A percentile compares a stretch with the other conserved stretches of the same genome.
phyloP scores from a whole-genome alignment of 2,888 invertebrate genomes.

The Cremastinae sp. region DNA sequence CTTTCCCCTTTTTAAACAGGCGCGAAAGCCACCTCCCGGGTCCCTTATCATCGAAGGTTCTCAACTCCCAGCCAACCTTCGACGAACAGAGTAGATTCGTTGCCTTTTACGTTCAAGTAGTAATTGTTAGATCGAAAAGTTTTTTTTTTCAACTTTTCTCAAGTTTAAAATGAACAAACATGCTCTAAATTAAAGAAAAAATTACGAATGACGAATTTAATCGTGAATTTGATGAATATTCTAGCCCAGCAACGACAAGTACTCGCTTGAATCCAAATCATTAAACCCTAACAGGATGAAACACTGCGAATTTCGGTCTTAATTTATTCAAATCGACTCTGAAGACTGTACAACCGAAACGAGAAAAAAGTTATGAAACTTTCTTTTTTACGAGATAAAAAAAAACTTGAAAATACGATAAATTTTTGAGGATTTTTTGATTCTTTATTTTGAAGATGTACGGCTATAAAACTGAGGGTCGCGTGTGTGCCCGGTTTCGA shows the following conservation, averaged over 20 bases:
- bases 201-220: no score
- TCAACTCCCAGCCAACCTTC: constrained; percentile 25
- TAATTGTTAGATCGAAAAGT: no score
- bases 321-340: neutral
- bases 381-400: neutral
- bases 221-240: no score
- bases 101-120: no score
- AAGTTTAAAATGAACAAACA: no score
- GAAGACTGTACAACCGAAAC: no score
- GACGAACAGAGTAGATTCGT: constrained; percentile 48
- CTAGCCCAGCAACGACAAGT: no score
- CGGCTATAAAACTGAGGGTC: constrained; percentile 1
- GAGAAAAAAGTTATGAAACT: no score
- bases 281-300: no score
- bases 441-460: constrained; percentile 4
- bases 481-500: constrained; percentile 18
- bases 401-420: neutral
- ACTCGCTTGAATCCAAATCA: no score
- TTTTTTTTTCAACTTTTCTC: no score
- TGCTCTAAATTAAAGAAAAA: neutral
- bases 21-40: constrained; percentile 31
- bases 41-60: constrained; percentile 59
- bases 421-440: neutral
- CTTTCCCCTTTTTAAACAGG: constrained; percentile 22
- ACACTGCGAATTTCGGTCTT: neutral